phyloP scores from a whole-genome alignment of 2,888 invertebrate species.

The Chalcis sispes region DNA sequence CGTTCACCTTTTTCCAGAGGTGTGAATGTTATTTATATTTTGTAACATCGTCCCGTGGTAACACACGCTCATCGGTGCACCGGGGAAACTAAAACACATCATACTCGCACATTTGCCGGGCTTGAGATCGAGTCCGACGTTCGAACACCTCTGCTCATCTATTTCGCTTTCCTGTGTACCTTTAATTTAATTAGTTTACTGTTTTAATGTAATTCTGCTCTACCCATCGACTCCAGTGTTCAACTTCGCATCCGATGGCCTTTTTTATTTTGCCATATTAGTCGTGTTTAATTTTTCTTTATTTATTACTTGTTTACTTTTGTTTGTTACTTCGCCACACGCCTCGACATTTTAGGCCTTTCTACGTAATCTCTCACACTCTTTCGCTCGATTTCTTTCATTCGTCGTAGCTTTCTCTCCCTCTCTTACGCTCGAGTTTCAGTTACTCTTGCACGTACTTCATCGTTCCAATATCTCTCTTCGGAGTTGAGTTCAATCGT shows the following conservation, averaged over 20 bases:
- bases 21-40: conserved; percentile 37
- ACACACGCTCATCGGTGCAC: conserved; percentile 29
- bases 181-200: conserved; percentile 26
- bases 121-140: conserved; percentile 54
- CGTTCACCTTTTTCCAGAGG: conserved; percentile 28
- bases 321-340: conserved; percentile 55
- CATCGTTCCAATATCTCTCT: conserved; percentile 46
- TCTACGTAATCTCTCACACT: conserved; percentile 50
- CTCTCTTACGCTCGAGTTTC: conserved; percentile 39
- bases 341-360: conserved; percentile 57
- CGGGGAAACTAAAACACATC: conserved; percentile 36
- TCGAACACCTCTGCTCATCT: conserved; percentile 33
- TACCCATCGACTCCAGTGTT: conserved; percentile 38
- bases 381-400: conserved; percentile 52
- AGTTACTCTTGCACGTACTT: conserved; percentile 29
- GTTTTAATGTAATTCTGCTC: conserved; percentile 43
- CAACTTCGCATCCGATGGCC: conserved; percentile 18
- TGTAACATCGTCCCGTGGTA: conserved; percentile 31
- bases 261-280: too few relatives aligned
- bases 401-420: conserved; percentile 47
- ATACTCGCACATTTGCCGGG: conserved; percentile 48
- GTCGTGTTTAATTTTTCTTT: conserved; percentile 54
- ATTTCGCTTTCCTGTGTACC: not conserved
- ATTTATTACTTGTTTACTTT: conserved; percentile 44
- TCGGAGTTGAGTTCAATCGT: conserved; percentile 50